Base-by-base conservation (phyloP, 2,888 invertebrate genomes). In the Harmothoe impar region DNA sequence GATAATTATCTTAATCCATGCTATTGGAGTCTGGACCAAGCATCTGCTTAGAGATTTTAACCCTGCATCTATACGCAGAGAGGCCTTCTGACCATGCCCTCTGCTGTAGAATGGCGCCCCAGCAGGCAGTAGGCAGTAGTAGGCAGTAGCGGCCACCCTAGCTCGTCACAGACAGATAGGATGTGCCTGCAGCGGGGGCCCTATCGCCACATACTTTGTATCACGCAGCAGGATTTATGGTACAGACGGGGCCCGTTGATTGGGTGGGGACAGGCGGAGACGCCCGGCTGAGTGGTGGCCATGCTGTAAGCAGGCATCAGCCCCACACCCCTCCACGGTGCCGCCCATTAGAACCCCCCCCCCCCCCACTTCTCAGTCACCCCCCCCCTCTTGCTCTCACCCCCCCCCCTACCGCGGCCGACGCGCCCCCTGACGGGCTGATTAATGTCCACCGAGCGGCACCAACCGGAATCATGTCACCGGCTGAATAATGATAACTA, bases 231-330 rank as follows among this genome's bases (percentile, higher is more conserved):
- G 31, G 72, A 72, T 72, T 72, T 72, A 72, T 29, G 72, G 29
- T 15, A 0, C 29, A 29, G 72, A 25, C 72, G 31, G 72, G 31
- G 72, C n/a, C 29, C 15, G 25, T 3, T 72, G 72, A 72, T 72
- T 72, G 72, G 72, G 72, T 72, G 72, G 72, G 72, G 72, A 72
- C 72, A 72, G 72, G 72, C 25, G 20, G 72, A 29, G 72, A 72
- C 72, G 72, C 29, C 15, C 29, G 29, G 31, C 72, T 72, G 31
- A 72, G 72, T 72, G 72, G 31, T 62, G 20, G 23, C 12, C n/a
- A 62, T 1, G 12, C 3, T 62, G 62, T 62, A 62, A 62, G 62
- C 23, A 20, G 62, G 3, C n/a, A n/a, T n/a, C 0, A 12, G 12
- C 3, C 12, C 62, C 23, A 62, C 23, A 62, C 23, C 12, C 62